These are phyloP conservation scores for Epicampocera succincta DNA, from an alignment of 2,888 invertebrate genomes.

Conservation along the genomic window DNA sequence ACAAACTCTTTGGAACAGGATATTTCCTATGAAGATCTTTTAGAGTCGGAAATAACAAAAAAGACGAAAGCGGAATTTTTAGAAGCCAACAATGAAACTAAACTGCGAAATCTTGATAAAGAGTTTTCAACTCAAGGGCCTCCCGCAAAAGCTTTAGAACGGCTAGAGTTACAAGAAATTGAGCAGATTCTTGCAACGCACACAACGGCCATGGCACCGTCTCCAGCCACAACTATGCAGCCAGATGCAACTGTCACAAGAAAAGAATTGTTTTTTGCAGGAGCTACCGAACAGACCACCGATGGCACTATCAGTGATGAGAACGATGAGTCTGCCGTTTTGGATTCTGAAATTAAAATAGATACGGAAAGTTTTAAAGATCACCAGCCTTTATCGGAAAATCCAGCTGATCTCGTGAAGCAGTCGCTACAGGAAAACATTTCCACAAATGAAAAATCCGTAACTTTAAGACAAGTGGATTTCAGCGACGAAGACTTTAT, in stretches of 20 bases:
- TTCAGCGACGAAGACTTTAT: constrained; percentile 41
- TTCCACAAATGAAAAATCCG: not conserved
- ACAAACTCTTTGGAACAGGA: not conserved
- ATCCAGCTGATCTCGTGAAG: not conserved
- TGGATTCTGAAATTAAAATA: not conserved
- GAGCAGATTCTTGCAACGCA: not conserved
- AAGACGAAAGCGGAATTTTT: not conserved
- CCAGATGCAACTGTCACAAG: not conserved
- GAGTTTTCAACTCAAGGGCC: too few relatives aligned
- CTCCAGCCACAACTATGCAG: not conserved
- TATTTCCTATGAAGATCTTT: not conserved
- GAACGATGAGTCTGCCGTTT: not conserved
- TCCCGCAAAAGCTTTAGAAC: not conserved
- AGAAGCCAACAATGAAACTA: too few relatives aligned
- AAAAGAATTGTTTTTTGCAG: too few relatives aligned
- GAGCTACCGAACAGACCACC: not conserved
- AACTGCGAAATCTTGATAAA: too few relatives aligned
- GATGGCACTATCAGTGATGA: not conserved
- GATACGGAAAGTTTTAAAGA: not conserved
- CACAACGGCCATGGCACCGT: not conserved
- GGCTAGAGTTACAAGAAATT: not conserved
- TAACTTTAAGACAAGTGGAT: constrained; percentile 2
- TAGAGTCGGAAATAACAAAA: not conserved
- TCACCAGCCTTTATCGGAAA: not conserved
- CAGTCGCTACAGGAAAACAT: not conserved